A percentile compares a stretch with the other conserved stretches of the same genome.
phyloP scores from a whole-genome alignment of 2,113 vertebrate species.

The Antigone vipio region DNA sequence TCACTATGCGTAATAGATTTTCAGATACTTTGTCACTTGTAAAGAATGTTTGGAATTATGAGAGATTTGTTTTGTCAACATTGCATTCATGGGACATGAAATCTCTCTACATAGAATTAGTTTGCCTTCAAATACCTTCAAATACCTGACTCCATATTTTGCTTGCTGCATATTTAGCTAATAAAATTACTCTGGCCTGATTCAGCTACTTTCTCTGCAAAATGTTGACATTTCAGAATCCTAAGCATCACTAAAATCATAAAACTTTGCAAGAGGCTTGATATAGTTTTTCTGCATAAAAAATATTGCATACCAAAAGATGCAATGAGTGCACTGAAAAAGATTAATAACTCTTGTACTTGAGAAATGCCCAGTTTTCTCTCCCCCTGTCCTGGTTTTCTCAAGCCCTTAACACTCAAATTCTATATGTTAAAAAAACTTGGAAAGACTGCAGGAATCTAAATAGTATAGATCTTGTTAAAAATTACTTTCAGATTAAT shows the following conservation, averaged over 20 bases:
- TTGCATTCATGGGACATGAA: background rate
- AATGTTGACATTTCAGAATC: constrained; percentile 6
- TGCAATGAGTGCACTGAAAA: background rate
- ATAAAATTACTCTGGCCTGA: background rate
- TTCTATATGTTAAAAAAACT: background rate
- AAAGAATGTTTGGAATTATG: background rate
- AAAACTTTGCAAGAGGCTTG: background rate
- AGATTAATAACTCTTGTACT: background rate
- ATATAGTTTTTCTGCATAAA: background rate
- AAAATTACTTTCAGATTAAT: background rate
- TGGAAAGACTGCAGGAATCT: background rate
- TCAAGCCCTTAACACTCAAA: background rate
- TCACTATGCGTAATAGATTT: background rate
- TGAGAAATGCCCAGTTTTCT: background rate
- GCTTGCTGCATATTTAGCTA: background rate
- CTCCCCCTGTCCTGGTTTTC: background rate
- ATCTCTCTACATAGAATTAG: background rate
- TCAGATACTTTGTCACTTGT: background rate
- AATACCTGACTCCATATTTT: background rate
- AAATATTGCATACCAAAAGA: background rate
- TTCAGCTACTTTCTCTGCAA: constrained; percentile 19
- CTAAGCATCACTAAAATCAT: background rate
- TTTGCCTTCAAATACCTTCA: background rate
- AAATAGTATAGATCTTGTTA: background rate
- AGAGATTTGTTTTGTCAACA: background rate